These are phyloP conservation scores for Microplitis manilae DNA, from an alignment of 2,888 invertebrate genomes.

Conservation along the genomic window DNA sequence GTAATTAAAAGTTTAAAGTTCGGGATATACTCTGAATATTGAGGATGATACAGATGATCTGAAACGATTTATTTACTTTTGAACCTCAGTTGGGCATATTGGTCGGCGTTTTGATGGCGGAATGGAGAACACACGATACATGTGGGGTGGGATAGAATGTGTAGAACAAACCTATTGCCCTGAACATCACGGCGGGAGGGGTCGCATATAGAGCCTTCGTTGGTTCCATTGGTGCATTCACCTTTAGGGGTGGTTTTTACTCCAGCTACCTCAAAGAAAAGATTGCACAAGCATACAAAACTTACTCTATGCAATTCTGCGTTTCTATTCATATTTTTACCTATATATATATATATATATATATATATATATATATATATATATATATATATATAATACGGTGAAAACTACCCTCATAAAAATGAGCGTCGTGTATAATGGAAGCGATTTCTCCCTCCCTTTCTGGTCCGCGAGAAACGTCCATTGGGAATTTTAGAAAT, in stretches of 20 bases:
- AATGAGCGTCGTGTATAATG: conserved; percentile 62
- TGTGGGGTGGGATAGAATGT: conserved; percentile 41
- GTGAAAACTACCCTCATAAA: conserved; percentile 55
- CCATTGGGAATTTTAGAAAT: conserved; percentile 66
- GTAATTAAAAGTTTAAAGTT: not conserved
- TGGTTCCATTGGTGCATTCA: conserved; percentile 64
- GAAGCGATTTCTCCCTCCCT: conserved; percentile 55
- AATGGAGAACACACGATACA: conserved; percentile 21
- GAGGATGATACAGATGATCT: conserved; percentile 30
- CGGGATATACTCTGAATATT: not conserved
- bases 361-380: conserved; percentile 16
- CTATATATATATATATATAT: conserved; percentile 15
- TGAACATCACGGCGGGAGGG: conserved; percentile 45
- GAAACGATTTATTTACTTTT: conserved; percentile 7
- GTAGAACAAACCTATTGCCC: conserved; percentile 38
- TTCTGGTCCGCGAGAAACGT: conserved; percentile 46
- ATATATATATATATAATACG: conserved; percentile 10
- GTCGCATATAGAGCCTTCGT: conserved; percentile 51
- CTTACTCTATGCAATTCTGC: conserved; percentile 16
- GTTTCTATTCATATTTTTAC: conserved; percentile 22
- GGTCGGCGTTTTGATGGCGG: conserved; percentile 37
- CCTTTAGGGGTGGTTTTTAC: conserved; percentile 68
- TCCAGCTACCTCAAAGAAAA: conserved; percentile 65
- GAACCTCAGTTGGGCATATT: not conserved
- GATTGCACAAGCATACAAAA: conserved; percentile 52